Conservation (phyloP, 2,797 vertebrate species). For the Tympanoctomys barrerae region DNA sequence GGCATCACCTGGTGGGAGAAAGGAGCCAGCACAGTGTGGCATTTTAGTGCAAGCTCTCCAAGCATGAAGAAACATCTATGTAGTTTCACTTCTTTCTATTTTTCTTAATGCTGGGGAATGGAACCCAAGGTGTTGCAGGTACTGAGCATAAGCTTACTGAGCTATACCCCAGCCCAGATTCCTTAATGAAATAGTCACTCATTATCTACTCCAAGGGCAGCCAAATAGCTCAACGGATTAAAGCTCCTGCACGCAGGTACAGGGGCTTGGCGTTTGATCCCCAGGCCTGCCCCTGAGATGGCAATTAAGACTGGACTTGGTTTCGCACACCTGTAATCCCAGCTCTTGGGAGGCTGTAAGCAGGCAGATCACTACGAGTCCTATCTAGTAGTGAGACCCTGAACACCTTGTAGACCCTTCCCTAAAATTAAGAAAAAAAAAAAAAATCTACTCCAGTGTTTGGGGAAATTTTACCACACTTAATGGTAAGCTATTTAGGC, state of each 20-base stretch:
- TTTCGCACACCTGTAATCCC: too few species aligned
- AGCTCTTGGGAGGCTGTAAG: too few species aligned
- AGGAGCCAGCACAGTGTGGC: neutral
- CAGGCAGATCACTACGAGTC: too few species aligned
- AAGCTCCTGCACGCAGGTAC: too few species aligned
- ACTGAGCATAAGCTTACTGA: neutral
- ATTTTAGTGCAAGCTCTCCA: neutral
- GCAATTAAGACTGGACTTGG: too few species aligned
- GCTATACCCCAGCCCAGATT: neutral
- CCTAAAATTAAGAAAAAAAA: too few species aligned
- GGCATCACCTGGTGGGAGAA: neutral
- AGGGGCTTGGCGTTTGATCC: too few species aligned
- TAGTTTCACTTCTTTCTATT: neutral
- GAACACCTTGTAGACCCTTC: too few species aligned
- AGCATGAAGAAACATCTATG: neutral
- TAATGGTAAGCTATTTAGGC: slow-evolving; percentile 42
- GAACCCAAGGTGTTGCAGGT: neutral
- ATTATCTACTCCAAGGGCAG: neutral
- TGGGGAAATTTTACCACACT: slow-evolving; percentile 53
- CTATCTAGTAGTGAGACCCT: too few species aligned
- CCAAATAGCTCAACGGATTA: too few species aligned
- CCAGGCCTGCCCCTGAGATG: too few species aligned
- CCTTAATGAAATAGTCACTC: neutral
- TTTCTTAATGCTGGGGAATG: neutral
- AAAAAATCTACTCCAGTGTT: neutral